A percentile compares a stretch with the other conserved stretches of the same genome.
phyloP scores from a whole-genome alignment of 2,888 invertebrate species.

The Cephus runcator region DNA sequence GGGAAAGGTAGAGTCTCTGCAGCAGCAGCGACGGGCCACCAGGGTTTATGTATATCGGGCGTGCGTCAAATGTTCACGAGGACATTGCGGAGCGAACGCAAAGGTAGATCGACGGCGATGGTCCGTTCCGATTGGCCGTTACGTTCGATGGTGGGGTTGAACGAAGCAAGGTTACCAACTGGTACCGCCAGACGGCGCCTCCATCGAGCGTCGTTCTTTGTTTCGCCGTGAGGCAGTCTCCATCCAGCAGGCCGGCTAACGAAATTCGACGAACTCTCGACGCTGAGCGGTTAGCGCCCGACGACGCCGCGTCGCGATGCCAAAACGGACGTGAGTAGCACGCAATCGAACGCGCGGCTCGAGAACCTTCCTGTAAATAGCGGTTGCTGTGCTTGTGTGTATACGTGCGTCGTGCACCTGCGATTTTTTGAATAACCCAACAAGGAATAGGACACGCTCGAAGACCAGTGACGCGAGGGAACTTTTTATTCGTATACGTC shows the following conservation, averaged over 20 bases:
- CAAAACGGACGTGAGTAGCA: constrained; percentile 22
- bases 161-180: neutral
- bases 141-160: neutral
- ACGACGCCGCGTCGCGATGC: constrained; percentile 20
- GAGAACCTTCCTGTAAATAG: constrained; percentile 13
- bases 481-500: too few species aligned
- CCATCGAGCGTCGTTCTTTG: constrained; percentile 61
- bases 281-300: constrained; percentile 13
- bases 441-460: constrained; percentile 28
- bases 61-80: constrained; percentile 27
- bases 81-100: constrained; percentile 26
- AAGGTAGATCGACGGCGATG: constrained; percentile 21
- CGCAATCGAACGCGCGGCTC: constrained; percentile 5
- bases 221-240: constrained; percentile 51
- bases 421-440: neutral
- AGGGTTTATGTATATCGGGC: neutral
- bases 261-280: constrained; percentile 28
- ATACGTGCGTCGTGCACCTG: neutral
- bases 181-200: constrained; percentile 41
- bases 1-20: too few species aligned
- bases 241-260: constrained; percentile 44
- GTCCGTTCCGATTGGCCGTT: constrained; percentile 12
- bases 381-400: neutral
- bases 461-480: neutral
- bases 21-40: too few species aligned